Base-by-base conservation (phyloP, 2,113 vertebrate genomes). In the Ailuropoda melanoleuca region DNA sequence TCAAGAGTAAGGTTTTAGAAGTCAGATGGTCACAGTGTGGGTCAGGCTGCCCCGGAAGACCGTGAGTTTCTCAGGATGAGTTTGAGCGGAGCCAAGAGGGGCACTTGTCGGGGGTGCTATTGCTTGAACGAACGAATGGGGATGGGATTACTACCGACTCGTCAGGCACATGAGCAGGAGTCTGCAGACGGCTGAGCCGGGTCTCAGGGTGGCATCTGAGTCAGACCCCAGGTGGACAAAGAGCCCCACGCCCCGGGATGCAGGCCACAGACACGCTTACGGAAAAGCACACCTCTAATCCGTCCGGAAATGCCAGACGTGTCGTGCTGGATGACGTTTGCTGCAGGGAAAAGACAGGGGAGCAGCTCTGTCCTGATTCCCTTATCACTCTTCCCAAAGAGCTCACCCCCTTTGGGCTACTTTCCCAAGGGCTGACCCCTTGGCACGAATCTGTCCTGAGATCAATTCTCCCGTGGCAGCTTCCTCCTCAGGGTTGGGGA, bases 221-320 rank as follows among this genome's bases (percentile, higher is more conserved):
- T 50, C 66, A 78, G 62, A 26, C 66, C 53, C 74, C 46, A 85
- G 14, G 53, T n/a, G 24, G 29, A 60, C 17, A 18, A 34, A 0
- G 2, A 37, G 19, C 34, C 77, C 21, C 0, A 23, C 24, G n/a
- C 29, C n/a, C 53, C 19, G 37, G 87, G 62, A 85, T 0, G 3
- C 50, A 46, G 0, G 0, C 43, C n/a, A 17, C 26, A n/a, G 93
- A 4, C 2, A 0, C 18, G 4, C 15, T 19, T 1, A 1, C 18
- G 37, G 87, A 83, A 80, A 95, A 82, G 75, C 34, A 48, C 43
- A 1, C 29, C n/a, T 48, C 75, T n/a, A 55, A 29, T 53, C 55
- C 80, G 60, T 18, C 82, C 23, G 7, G 64, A 60, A 21, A n/a
- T 0, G 11, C 43, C 43, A 21, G 48, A 14, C 4, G 0, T 4